Conservation (phyloP, 2,888 invertebrate genomes). For the Arrhopalites spinosus region DNA sequence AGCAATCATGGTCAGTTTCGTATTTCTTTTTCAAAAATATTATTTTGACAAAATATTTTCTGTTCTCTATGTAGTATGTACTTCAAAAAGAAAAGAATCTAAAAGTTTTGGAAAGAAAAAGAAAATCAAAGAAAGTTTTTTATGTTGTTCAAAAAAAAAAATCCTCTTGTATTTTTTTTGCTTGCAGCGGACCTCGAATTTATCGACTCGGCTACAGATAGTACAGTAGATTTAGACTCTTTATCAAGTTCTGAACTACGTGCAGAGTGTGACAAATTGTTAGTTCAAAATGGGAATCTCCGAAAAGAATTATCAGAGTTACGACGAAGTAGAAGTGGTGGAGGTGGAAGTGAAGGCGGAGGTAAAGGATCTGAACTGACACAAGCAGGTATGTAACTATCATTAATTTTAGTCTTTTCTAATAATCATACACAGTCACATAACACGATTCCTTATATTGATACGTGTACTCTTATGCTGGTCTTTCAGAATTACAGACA, state of each 20-base stretch:
- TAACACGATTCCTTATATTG: too few species aligned
- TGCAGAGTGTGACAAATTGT: constrained; percentile 57
- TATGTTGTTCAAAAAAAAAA: too few species aligned
- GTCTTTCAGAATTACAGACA: constrained; percentile 67
- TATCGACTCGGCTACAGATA: constrained; percentile 32
- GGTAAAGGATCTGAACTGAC: constrained; percentile 46
- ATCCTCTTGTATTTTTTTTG: not conserved
- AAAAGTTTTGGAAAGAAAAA: too few species aligned
- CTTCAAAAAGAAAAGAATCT: too few species aligned
- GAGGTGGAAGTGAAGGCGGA: constrained; percentile 67
- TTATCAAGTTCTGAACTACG: constrained; percentile 47
- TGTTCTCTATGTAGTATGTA: too few species aligned
- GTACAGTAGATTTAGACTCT: constrained; percentile 47
- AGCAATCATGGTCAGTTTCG: constrained; percentile 24
- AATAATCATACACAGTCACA: too few species aligned
- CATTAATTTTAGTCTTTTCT: not conserved
- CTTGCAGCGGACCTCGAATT: constrained; percentile 21
- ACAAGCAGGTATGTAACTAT: constrained; percentile 21
- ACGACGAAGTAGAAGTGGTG: constrained; percentile 71
- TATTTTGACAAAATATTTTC: too few species aligned
- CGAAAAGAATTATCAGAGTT: constrained; percentile 61
- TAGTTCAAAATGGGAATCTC: constrained; percentile 58
- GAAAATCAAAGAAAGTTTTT: too few species aligned
- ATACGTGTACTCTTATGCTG: not conserved
- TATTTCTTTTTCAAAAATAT: too few species aligned